Percentiles rank a stretch among this genome's conserved stretches.
These are phyloP conservation scores for Hyles lineata DNA, from an alignment of 2,888 invertebrate species.

Conservation along the genomic window DNA sequence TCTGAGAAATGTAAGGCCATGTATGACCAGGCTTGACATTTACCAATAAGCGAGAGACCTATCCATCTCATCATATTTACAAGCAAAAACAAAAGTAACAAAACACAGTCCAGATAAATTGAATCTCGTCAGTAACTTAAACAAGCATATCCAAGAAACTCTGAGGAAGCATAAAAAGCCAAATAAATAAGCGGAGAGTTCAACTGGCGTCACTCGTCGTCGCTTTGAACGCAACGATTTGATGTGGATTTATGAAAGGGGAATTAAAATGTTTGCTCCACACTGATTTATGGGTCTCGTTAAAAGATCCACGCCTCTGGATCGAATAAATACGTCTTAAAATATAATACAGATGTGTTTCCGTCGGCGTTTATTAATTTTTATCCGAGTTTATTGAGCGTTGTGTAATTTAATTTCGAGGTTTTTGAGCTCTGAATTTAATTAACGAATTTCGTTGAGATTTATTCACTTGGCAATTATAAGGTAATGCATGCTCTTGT, in stretches of 20 bases:
- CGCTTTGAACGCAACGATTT: slow-evolving; percentile 16
- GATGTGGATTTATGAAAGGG: slow-evolving; percentile 25
- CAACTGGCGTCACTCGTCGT: slow-evolving; percentile 12
- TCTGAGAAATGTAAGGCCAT: too few relatives aligned
- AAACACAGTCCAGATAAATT: slow-evolving; percentile 2
- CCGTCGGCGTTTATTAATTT: slow-evolving; percentile 18
- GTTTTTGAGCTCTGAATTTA: neutral
- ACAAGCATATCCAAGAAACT: slow-evolving; percentile 15
- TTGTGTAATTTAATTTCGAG: slow-evolving; percentile 3
- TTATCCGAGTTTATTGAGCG: slow-evolving; percentile 7
- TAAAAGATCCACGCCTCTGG: slow-evolving; percentile 28
- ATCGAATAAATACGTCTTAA: slow-evolving; percentile 24
- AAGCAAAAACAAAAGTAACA: neutral
- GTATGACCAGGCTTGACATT: too few relatives aligned
- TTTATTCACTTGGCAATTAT: neutral
- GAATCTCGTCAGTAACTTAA: neutral
- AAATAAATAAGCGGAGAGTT: slow-evolving; percentile 22
- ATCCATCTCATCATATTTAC: too few relatives aligned
- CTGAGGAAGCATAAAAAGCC: slow-evolving; percentile 17
- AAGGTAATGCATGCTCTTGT: too few relatives aligned
- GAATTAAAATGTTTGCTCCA: slow-evolving; percentile 27
- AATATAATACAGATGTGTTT: slow-evolving; percentile 27
- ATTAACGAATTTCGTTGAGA: neutral
- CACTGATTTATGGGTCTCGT: slow-evolving; percentile 24
- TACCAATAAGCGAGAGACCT: too few relatives aligned